A percentile compares a stretch with the other conserved stretches of the same genome.
Conservation (phyloP, 2,888 invertebrate species). For the Biston stratarius region DNA sequence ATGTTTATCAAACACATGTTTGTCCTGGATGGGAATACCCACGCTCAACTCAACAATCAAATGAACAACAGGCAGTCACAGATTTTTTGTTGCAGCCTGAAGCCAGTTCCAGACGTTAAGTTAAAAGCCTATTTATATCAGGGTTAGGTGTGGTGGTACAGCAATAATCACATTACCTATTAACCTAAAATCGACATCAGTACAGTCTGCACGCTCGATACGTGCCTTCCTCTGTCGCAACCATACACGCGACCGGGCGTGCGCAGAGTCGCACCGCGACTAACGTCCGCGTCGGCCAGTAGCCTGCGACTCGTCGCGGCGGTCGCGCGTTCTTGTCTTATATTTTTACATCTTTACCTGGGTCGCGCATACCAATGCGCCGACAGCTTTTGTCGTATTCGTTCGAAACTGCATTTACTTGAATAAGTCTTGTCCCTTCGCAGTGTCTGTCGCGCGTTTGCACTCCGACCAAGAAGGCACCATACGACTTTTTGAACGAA, state of each 20-base stretch:
- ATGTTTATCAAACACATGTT: no score
- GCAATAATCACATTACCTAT: neutral
- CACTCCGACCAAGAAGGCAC: neutral
- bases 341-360: neutral
- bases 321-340: slow-evolving; percentile 25
- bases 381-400: neutral
- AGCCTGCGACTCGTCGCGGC: slow-evolving; percentile 42
- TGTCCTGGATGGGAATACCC: no score
- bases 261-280: slow-evolving; percentile 30
- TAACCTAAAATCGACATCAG: neutral
- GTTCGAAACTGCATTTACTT: neutral
- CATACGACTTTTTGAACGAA: slow-evolving; percentile 5
- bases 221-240: slow-evolving; percentile 19
- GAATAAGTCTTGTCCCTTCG: no score
- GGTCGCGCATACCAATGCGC: slow-evolving; percentile 1
- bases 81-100: no score
- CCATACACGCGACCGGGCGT: slow-evolving; percentile 22
- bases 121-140: neutral
- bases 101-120: neutral
- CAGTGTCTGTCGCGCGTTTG: slow-evolving; percentile 7
- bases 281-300: slow-evolving; percentile 40
- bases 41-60: no score
- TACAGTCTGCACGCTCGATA: neutral
- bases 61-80: no score
- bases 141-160: no score